Percentiles rank a stretch among this genome's conserved stretches.
Conservation (phyloP, 2,113 vertebrate genomes). For the Phylloscopus trochiloides region DNA sequence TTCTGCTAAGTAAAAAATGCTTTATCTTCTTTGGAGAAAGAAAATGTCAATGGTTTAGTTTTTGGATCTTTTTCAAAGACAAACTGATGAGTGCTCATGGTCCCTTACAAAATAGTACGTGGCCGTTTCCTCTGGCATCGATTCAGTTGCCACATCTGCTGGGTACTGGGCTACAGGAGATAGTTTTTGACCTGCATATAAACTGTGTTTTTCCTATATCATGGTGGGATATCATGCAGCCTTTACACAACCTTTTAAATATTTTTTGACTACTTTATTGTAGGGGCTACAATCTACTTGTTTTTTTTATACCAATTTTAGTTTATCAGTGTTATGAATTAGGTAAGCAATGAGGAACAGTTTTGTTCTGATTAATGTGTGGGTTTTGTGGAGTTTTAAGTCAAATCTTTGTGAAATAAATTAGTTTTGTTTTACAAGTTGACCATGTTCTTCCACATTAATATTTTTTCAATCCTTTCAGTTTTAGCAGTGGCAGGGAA, state of each 20-base stretch:
- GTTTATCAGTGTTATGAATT: neutral
- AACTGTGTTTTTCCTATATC: neutral
- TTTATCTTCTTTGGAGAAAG: neutral
- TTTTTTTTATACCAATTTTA: neutral
- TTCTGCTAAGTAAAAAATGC: neutral
- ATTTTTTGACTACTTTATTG: neutral
- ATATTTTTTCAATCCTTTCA: neutral
- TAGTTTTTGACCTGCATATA: neutral
- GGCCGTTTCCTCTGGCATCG: neutral
- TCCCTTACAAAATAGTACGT: neutral
- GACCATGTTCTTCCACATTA: neutral
- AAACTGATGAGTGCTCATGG: neutral
- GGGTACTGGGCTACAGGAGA: neutral
- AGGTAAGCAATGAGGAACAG: neutral
- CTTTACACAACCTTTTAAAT: neutral
- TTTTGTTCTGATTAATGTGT: neutral
- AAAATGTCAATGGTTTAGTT: neutral
- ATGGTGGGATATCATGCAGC: neutral
- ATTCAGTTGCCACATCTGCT: neutral
- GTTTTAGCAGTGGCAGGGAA: neutral
- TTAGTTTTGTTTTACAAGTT: neutral
- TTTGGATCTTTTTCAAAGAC: neutral
- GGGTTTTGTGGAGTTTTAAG: neutral
- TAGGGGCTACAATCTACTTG: neutral
- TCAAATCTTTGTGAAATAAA: neutral